Conservation (phyloP, 2,113 vertebrate genomes). For the Emydura subglobosa region DNA sequence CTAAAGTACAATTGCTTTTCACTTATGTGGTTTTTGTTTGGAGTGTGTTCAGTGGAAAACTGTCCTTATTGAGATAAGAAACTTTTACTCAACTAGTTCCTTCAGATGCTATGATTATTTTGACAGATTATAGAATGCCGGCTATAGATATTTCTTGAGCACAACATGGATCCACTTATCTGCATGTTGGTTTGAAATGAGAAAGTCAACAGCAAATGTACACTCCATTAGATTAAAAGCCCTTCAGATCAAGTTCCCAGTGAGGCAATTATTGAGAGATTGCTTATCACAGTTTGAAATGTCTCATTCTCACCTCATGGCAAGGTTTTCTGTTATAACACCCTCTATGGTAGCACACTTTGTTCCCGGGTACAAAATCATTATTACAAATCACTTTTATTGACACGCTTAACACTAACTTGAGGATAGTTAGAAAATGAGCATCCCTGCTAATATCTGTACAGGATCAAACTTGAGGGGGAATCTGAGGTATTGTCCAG, state of each 20-base stretch:
- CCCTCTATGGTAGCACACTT: not conserved
- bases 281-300: conserved; percentile 41
- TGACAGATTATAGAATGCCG: not conserved
- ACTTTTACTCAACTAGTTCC: not conserved
- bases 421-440: not conserved
- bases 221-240: conserved; percentile 18
- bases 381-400: not conserved
- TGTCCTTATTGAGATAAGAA: not conserved
- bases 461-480: not conserved
- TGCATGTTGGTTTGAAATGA: conserved; percentile 32
- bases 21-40: not conserved
- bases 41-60: not conserved
- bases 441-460: not conserved
- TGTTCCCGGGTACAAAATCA: not conserved
- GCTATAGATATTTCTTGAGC: conserved; percentile 28
- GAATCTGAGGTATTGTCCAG: not conserved
- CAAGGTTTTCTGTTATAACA: not conserved
- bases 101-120: conserved; percentile 26
- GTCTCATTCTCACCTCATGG: conserved; percentile 11
- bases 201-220: not conserved
- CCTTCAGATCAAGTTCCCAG: not conserved
- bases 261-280: conserved; percentile 8
- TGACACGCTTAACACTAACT: not conserved
- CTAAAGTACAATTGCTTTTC: not conserved
- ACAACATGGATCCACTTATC: not conserved